phyloP scores from a whole-genome alignment of 2,888 invertebrate genomes.

The Shargacucullia verbasci region DNA sequence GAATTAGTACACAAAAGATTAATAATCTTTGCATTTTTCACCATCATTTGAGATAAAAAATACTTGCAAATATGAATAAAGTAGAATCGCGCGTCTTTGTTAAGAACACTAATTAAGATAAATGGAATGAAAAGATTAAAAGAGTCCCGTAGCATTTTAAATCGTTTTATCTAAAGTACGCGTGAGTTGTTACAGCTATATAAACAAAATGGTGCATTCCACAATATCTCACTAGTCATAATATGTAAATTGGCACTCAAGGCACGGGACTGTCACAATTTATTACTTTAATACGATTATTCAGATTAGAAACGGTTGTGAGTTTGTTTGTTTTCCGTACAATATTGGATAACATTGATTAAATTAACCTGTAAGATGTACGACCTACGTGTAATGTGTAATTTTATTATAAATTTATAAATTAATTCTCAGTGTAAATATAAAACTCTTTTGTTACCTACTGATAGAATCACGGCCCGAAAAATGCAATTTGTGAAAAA shows the following conservation, averaged over 20 bases:
- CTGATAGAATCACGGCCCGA: no score
- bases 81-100: slow-evolving; percentile 7
- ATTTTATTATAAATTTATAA: no score
- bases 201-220: slow-evolving; percentile 27
- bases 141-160: slow-evolving; percentile 16
- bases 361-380: no score
- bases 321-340: slow-evolving; percentile 30
- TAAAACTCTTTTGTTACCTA: no score
- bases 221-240: slow-evolving; percentile 25
- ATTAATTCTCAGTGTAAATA: no score
- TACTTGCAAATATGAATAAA: slow-evolving; percentile 16
- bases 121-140: slow-evolving; percentile 42
- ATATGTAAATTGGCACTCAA: slow-evolving; percentile 37
- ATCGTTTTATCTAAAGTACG: slow-evolving; percentile 21
- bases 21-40: slow-evolving; percentile 36
- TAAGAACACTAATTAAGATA: slow-evolving; percentile 39
- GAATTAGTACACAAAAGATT: slow-evolving; percentile 35
- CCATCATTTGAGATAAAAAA: slow-evolving; percentile 21
- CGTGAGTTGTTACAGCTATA: slow-evolving; percentile 18
- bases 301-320: slow-evolving; percentile 22
- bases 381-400: no score
- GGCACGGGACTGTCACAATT: slow-evolving; percentile 17
- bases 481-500: no score
- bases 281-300: slow-evolving; percentile 34
- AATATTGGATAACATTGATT: slow-evolving; percentile 22